A percentile compares a stretch with the other conserved stretches of the same genome.
Evolutionary conservation across 2,113 vertebrate genomes (phyloP).

Genomic region (Cynocephalus volans): DNA sequence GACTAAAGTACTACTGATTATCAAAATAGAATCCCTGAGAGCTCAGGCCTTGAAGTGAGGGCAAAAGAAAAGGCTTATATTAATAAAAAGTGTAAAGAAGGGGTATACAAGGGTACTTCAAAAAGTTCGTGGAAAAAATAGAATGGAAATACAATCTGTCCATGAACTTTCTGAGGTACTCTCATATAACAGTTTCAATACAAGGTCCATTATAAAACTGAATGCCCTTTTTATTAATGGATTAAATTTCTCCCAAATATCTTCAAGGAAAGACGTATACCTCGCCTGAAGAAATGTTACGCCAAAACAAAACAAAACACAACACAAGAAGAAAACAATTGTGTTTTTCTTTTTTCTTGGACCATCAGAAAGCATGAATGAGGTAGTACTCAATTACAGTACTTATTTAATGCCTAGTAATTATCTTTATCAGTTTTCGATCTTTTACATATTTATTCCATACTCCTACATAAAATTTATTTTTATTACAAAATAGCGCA

Average conservation of each 20-base stretch:
- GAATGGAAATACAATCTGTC: too few species aligned
- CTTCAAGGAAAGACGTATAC: not conserved
- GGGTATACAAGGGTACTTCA: not conserved
- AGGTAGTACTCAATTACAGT: not conserved
- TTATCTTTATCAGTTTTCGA: slow-evolving; percentile 20
- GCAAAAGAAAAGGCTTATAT: not conserved
- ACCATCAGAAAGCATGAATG: not conserved
- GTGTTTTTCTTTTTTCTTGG: not conserved
- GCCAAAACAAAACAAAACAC: not conserved
- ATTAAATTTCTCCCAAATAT: slow-evolving; percentile 56
- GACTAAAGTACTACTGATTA: not conserved
- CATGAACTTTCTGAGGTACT: too few species aligned
- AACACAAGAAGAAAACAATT: not conserved
- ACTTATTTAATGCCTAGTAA: slow-evolving; percentile 35
- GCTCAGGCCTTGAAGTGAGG: not conserved
- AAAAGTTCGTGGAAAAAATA: too few species aligned
- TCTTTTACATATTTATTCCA: not conserved
- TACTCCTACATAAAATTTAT: not conserved
- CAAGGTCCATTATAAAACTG: not conserved
- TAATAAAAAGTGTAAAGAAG: slow-evolving; percentile 28
- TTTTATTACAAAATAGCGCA: slow-evolving; percentile 33
- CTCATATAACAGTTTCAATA: not conserved
- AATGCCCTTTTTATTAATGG: not conserved
- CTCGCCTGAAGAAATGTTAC: not conserved
- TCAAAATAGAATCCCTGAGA: not conserved